Conservation (phyloP, 2,888 invertebrate genomes). For the Microchrysa polita region DNA sequence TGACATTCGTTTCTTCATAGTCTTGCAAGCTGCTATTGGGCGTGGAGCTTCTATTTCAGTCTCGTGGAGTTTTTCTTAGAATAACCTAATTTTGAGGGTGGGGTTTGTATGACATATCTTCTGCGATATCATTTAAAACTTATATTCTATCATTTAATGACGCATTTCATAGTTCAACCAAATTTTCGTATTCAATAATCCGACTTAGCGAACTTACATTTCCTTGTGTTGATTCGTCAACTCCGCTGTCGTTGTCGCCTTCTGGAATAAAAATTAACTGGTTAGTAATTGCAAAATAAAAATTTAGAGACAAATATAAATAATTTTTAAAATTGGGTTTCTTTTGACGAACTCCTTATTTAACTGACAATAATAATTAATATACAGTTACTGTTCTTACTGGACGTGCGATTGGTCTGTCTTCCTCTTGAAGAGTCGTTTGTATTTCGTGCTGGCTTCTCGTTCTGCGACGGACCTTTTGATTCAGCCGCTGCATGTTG, state of each 20-base stretch:
- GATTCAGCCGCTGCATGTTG: background rate
- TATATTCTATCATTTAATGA: too few species aligned
- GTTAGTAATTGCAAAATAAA: background rate
- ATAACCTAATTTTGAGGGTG: too few species aligned
- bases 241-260: slow-evolving; percentile 84
- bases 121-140: too few species aligned
- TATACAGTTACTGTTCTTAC: slow-evolving; percentile 10
- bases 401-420: background rate
- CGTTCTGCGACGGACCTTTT: too few species aligned
- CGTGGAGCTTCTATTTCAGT: too few species aligned
- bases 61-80: too few species aligned
- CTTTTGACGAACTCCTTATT: slow-evolving; percentile 24
- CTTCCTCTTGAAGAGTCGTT: background rate
- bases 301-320: background rate
- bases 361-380: background rate
- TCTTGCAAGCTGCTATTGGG: too few species aligned
- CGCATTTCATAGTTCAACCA: too few species aligned
- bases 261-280: slow-evolving; percentile 67
- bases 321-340: slow-evolving; percentile 27
- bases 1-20: too few species aligned
- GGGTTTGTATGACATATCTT: too few species aligned
- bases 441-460: background rate
- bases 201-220: slow-evolving; percentile 81
- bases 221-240: slow-evolving; percentile 83
- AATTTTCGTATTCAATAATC: too few species aligned